Evolutionary conservation across 2,888 invertebrate species (phyloP).

Genomic region (Agrochola macilenta): DNA sequence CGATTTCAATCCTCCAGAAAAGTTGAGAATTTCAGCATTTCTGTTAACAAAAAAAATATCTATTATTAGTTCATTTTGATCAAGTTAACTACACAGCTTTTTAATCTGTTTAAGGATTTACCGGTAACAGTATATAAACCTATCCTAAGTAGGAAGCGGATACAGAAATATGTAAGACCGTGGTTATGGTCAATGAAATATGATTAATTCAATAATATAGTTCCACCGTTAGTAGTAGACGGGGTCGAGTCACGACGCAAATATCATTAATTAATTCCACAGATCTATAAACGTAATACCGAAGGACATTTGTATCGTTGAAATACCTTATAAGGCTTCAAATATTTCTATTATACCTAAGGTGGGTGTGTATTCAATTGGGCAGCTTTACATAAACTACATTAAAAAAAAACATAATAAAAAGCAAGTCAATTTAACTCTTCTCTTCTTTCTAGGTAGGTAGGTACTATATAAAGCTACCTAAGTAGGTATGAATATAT

Average conservation of each 20-base stretch:
- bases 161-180: constrained; percentile 18
- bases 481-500: not conserved
- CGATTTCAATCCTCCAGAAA: constrained; percentile 83
- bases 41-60: constrained; percentile 72
- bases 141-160: constrained; percentile 44
- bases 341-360: not conserved
- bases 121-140: not conserved
- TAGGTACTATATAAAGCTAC: not conserved
- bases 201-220: constrained; percentile 32
- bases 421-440: not conserved
- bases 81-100: not conserved
- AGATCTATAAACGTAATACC: constrained; percentile 19
- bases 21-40: constrained; percentile 76
- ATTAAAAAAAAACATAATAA: not conserved
- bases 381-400: not conserved
- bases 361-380: not conserved
- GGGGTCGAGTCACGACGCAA: constrained; percentile 43
- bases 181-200: constrained; percentile 23
- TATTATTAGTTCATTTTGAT: not conserved
- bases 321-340: constrained; percentile 6
- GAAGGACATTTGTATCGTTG: constrained; percentile 26
- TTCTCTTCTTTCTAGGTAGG: not conserved
- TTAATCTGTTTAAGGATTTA: not conserved
- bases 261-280: constrained; percentile 25
- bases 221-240: not conserved